Percentiles rank a stretch among this genome's conserved stretches.
Evolutionary conservation across 2,888 invertebrate species (phyloP).

Genomic region (Adelognathus sp.): DNA sequence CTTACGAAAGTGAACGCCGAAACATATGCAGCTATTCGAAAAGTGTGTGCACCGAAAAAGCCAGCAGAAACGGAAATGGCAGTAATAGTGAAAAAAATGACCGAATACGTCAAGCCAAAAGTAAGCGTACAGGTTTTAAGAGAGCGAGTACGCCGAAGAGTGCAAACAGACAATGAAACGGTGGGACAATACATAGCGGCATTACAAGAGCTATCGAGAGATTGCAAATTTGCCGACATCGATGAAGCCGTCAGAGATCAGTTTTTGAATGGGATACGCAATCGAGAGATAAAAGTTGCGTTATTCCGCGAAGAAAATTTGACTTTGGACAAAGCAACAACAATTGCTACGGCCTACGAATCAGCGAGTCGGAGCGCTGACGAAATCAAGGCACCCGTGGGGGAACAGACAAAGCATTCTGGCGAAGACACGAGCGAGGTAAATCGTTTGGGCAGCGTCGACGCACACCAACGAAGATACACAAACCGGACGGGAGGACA

Average conservation of each 20-base stretch:
- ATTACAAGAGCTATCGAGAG: background rate
- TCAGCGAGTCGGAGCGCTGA: background rate
- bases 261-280: background rate
- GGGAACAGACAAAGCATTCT: background rate
- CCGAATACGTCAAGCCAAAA: background rate
- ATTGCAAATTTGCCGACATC: background rate
- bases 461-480: background rate
- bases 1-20: constrained; percentile 42
- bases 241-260: background rate
- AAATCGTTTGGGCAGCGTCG: background rate
- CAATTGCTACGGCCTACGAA: background rate
- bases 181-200: background rate
- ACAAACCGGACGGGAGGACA: background rate
- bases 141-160: background rate
- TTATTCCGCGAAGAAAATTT: background rate
- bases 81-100: background rate
- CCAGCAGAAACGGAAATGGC: background rate
- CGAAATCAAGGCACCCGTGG: background rate
- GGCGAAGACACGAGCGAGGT: background rate
- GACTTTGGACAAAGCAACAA: background rate
- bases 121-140: background rate
- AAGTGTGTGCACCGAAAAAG: background rate
- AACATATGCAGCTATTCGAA: constrained; percentile 24
- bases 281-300: background rate
- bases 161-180: background rate